Evolutionary conservation across 2,888 invertebrate genomes (phyloP).

Genomic region (Mystacides longicornis): DNA sequence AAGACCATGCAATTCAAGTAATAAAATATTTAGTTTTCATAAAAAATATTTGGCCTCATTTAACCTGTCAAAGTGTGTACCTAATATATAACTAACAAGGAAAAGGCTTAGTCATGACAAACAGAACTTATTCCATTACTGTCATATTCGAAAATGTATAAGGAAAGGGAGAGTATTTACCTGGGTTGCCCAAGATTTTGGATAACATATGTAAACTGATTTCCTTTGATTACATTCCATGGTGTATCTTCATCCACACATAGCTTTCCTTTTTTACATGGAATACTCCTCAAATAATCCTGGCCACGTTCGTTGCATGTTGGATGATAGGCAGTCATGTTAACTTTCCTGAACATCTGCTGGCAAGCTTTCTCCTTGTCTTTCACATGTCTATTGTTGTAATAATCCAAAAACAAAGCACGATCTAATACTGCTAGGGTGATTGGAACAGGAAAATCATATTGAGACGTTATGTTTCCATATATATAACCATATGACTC

Average conservation of each 20-base stretch:
- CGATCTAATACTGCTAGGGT: slow-evolving; percentile 89
- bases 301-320: slow-evolving; percentile 71
- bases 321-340: slow-evolving; percentile 75
- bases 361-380: slow-evolving; percentile 71
- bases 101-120: neutral
- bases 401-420: slow-evolving; percentile 81
- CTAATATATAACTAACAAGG: no score
- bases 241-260: slow-evolving; percentile 85
- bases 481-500: slow-evolving; percentile 93
- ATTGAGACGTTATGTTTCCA: slow-evolving; percentile 80
- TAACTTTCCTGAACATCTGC: slow-evolving; percentile 79
- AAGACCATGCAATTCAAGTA: no score
- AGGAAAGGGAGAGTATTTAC: slow-evolving; percentile 41
- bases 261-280: slow-evolving; percentile 66
- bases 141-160: no score
- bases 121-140: neutral
- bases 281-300: slow-evolving; percentile 75
- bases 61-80: no score
- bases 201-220: slow-evolving; percentile 92
- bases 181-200: slow-evolving; percentile 85
- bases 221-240: slow-evolving; percentile 74
- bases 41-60: no score
- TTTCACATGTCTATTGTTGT: slow-evolving; percentile 60
- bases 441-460: slow-evolving; percentile 57
- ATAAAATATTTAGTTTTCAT: no score